Base-by-base conservation (phyloP, 1,140 invertebrate species). In the Elymnias hypermnestra region DNA sequence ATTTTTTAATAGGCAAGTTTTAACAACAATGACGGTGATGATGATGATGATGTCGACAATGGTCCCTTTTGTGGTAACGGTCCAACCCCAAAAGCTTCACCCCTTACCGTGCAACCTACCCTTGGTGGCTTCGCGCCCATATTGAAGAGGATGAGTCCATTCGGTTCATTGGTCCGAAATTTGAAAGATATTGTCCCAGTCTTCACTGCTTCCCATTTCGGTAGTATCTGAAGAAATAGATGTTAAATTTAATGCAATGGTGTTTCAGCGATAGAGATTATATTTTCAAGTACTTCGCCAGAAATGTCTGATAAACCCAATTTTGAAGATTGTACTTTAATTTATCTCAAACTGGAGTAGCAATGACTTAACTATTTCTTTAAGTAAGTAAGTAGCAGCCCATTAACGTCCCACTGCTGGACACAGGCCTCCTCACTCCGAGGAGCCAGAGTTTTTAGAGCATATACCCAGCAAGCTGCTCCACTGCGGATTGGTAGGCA, bases 111-210 rank as follows among this genome's bases (percentile, higher is more conserved):
- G 71, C 81, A 85, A 89, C 87, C 88, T 90, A 93, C 92, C 77
- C 91, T 89, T 54, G 91, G 90, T 52, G 92, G 89, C 56, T 92
- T 91, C 26, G 91, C 89, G 66, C 95, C 95, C 60, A 93, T 93
- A 73, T 96, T 97, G 88, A 97, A 97, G 64, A 98, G 90, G 41
- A 99, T 91, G 38, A 99, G 88, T 8, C 97, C 97, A 76, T 98
- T 95, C 1, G 95, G 92, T 85, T 98, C 97, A 68, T 94, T 96
- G 9, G 97, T 98, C 46, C 97, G 91, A 66, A 99, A 94, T 87
- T 96, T 96, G 85, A 98, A 96, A 26, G 94, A 94, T 66, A 98
- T 93, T 10, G 93, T 94, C 43, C 96, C 96, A 12, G 92, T 92
- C 63, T 93, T 92, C 63, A 93, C 92, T 10, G 93, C 93, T 78